A percentile compares a stretch with the other conserved stretches of the same genome.
These are phyloP conservation scores for Eilema griseolum DNA, from an alignment of 2,888 invertebrate genomes.

Conservation along the genomic window DNA sequence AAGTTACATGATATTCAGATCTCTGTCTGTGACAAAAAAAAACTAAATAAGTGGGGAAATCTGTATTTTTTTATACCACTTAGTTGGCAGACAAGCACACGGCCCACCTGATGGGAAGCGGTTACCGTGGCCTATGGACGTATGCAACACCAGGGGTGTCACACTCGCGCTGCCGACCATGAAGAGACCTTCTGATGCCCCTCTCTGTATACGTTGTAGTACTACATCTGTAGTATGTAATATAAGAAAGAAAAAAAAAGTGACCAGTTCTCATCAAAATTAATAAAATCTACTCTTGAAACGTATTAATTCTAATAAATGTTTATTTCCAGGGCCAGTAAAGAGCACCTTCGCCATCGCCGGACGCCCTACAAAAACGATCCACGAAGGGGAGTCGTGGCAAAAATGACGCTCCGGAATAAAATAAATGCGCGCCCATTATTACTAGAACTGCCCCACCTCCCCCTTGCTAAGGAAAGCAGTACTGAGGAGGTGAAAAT, in stretches of 20 bases:
- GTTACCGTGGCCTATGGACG: too few species aligned
- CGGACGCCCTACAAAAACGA: slow-evolving; percentile 75
- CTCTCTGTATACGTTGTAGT: too few species aligned
- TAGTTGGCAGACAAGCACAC: too few species aligned
- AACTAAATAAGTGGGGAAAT: too few species aligned
- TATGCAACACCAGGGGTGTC: too few species aligned
- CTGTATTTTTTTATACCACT: too few species aligned
- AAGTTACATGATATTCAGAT: neutral
- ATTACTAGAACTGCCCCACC: slow-evolving; percentile 51
- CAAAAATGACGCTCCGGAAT: slow-evolving; percentile 81
- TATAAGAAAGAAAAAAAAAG: too few species aligned
- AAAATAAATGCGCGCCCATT: slow-evolving; percentile 74
- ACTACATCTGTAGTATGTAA: too few species aligned
- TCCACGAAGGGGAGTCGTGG: slow-evolving; percentile 74
- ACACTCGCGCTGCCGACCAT: too few species aligned
- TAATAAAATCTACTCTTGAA: neutral
- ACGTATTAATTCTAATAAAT: slow-evolving; percentile 9
- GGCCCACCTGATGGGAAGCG: too few species aligned
- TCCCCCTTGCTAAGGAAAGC: slow-evolving; percentile 31
- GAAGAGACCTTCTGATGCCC: too few species aligned
- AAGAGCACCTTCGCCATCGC: slow-evolving; percentile 59
- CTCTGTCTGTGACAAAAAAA: too few species aligned
- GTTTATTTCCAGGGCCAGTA: slow-evolving; percentile 61
- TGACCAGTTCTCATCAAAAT: neutral
- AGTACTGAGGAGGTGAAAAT: slow-evolving; percentile 37